Evolutionary conservation across 2,888 invertebrate genomes (phyloP).

Genomic region (Orchestes rusci): DNA sequence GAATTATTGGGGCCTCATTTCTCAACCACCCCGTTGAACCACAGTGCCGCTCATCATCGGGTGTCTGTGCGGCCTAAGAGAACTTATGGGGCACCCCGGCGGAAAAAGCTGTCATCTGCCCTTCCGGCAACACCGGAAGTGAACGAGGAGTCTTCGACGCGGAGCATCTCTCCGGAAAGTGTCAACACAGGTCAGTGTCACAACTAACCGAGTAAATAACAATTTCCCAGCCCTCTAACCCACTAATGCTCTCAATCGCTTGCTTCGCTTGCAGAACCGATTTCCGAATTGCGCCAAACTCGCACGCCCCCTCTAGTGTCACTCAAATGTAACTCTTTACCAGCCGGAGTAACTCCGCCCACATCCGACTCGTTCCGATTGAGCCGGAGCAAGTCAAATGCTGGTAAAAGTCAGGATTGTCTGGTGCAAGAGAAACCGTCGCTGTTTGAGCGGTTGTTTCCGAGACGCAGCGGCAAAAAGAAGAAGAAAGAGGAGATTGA

Average conservation of each 20-base stretch:
- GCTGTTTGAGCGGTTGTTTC: constrained; percentile 59
- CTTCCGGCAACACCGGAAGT: constrained; percentile 69
- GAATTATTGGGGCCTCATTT: constrained; percentile 45
- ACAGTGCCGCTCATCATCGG: constrained; percentile 73
- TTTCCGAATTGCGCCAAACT: constrained; percentile 33
- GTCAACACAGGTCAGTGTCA: constrained; percentile 35
- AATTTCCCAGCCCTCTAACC: constrained; percentile 1
- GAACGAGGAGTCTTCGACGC: constrained; percentile 60
- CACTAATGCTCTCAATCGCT: constrained; percentile 25
- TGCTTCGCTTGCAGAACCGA: constrained; percentile 39
- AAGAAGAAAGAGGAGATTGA: constrained; percentile 48
- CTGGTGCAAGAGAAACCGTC: constrained; percentile 47
- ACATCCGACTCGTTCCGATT: constrained; percentile 35
- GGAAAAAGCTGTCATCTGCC: constrained; percentile 56
- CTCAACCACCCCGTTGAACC: constrained; percentile 59
- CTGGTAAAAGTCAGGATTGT: constrained; percentile 41
- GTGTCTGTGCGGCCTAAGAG: constrained; percentile 70
- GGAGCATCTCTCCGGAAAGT: constrained; percentile 57
- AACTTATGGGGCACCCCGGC: constrained; percentile 65
- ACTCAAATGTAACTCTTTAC: constrained; percentile 58
- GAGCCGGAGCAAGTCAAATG: constrained; percentile 48
- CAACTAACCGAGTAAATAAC: constrained; percentile 1
- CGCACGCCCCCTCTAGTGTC: constrained; percentile 38
- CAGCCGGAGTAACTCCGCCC: constrained; percentile 54
- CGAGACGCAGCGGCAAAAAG: constrained; percentile 65